Evolutionary conservation across 2,888 invertebrate genomes (phyloP), one percentile per base, ranked within the genome.

Genomic region (Sylvicola cinctus): DNA sequence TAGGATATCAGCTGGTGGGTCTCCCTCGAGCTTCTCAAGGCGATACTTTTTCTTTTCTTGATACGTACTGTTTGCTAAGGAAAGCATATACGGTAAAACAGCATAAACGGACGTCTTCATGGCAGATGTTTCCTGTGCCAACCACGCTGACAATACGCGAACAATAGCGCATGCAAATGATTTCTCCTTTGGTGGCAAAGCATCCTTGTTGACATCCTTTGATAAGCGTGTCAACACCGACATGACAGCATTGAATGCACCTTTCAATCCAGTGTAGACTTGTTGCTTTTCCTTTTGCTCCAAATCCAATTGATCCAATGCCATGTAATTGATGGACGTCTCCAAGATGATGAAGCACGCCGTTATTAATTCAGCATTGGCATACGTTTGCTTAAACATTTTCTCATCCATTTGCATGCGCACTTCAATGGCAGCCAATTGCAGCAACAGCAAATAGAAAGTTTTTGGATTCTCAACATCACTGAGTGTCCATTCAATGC

Each of bases 341-440:
- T 88, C 87, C 39, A 88, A 60, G 34, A 84, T 77, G 34, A 74
- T 66, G 45, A 84, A 88, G 48, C 85, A 87, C 32, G 80, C 68
- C 7, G 77, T 76, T n/a, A 85, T 66, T 31, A 87, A 59, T 40
- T 81, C 78, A 32, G 74, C 73, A 52, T 81, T 76, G 29, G 68
- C 63, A 52, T 74, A 70, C 2, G 81, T 75, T 47, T 80, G 70
- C 51, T 83, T 79, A 43, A 87, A 65, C 48, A 74, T 75, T 46
- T 78, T 76, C 42, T 85, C 83, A 49, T 91, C 91, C 41, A 91
- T 62, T 44, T 85, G 83, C 88, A 93, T 90, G 48, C 90, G 70
- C 2, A 91, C 78, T 66, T 93, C 91, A 49, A 91, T 83, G 33
- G 87, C 84, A 45, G 81, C 76, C 36, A 93, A 61, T 52, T 91